Evolutionary conservation across 2,888 invertebrate genomes (phyloP), one percentile per base, ranked within the genome.

Genomic region (Caenorhabditis wallacei): DNA sequence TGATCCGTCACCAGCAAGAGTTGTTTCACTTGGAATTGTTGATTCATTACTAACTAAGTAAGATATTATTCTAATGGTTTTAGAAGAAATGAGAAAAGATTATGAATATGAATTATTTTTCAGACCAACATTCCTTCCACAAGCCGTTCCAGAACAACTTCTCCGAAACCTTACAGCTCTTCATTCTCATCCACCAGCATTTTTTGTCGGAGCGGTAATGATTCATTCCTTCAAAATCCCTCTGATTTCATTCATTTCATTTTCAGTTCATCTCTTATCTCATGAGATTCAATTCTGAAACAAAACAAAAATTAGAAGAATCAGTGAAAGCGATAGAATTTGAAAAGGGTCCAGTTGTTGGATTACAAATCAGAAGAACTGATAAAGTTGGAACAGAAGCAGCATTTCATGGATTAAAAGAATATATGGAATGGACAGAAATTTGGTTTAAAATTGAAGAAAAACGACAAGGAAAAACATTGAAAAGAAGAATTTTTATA

Each of bases 331-430:
- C 87, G n/a, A 85, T 91, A 59, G 87, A 88, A 68, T 59, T 63
- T 22, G 30, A 37, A 11, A 46, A 63, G 85, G 90, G 89, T 8
- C 91, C 89, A 22, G 78, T 91, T 2, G 91, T 92, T 88, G 94
- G 94, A 26, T 92, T 94, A 13, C 94, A 94, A 91, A 93, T 94
- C 22, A 90, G 94, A 56, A 90, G 94, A 37, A 94, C 94, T 26
- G 94, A 94, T 90, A 94, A 94, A 92, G 96, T 99, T 40, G 98
- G 97, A n/a, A 97, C 97, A 0, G 98, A 99, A 93, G 99, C 99
- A 0, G 96, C 97, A 0, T 98, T 95, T 93, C 99, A 99, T 92
- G 94, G 95, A 84, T 94, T 99, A 16, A 95, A 96, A 13, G 98
- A 99, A 92, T 99, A 99, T 93, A 99, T 99, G 98, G 93, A 93